These are phyloP conservation scores for Amphimedon queenslandica DNA, from an alignment of 37 sponge, comb jelly and placozoan species.

Conservation along the genomic window DNA sequence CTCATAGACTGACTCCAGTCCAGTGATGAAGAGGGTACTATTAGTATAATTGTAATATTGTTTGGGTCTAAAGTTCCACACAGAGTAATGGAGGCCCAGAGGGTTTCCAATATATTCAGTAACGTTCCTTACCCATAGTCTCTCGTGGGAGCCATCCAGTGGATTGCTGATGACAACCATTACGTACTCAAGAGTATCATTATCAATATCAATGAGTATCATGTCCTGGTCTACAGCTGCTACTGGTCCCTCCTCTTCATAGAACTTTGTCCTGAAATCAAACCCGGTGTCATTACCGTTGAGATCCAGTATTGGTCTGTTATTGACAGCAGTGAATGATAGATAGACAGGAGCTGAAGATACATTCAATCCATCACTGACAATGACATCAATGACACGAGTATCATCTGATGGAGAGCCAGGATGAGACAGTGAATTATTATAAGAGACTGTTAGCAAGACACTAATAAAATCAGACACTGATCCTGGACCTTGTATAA, in stretches of 20 bases:
- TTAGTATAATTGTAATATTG: conserved; percentile 65
- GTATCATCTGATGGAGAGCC: conserved; percentile 48
- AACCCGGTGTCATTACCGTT: conserved; percentile 68
- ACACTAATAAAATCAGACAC: conserved; percentile 57
- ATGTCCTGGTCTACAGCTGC: conserved; percentile 24
- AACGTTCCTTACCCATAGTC: conserved; percentile 51
- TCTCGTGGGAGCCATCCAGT: conserved; percentile 53
- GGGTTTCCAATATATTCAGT: conserved; percentile 37
- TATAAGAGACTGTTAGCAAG: conserved; percentile 63
- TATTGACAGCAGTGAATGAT: conserved; percentile 65
- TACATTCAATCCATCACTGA: conserved; percentile 64
- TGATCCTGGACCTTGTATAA: conserved; percentile 69
- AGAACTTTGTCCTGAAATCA: conserved; percentile 27
- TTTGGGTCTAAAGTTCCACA: conserved; percentile 47
- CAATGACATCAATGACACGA: conserved; percentile 60
- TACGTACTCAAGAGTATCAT: conserved; percentile 54
- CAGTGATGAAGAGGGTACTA: conserved; percentile 61
- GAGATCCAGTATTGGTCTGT: conserved; percentile 76
- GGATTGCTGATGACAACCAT: conserved; percentile 51
- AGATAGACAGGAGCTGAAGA: conserved; percentile 62
- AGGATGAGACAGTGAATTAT: conserved; percentile 56
- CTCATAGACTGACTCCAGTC: conserved; percentile 67
- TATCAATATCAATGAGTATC: conserved; percentile 75
- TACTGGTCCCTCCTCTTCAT: conserved; percentile 74
- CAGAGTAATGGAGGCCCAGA: conserved; percentile 31